Percentiles rank a stretch among this genome's conserved stretches.
Evolutionary conservation across 1,140 invertebrate species (phyloP).

Genomic region (Drosophila mauritiana): DNA sequence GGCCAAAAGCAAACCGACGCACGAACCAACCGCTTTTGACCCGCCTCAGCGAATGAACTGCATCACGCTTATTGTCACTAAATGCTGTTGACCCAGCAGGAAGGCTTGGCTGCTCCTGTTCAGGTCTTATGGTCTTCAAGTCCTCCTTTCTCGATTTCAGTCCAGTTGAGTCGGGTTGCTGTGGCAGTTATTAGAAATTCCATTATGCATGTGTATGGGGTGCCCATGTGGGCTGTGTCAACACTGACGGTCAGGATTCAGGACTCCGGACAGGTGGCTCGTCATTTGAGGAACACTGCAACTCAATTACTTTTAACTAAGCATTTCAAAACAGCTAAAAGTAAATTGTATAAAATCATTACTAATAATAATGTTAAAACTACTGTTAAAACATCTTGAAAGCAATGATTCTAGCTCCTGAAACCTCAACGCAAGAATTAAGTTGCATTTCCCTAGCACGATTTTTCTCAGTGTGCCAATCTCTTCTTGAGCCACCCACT

Average conservation of each 20-base stretch:
- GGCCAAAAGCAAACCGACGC: slow-evolving; percentile 16
- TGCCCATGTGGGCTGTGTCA: slow-evolving; percentile 60
- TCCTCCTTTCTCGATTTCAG: not conserved
- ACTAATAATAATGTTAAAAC: no score
- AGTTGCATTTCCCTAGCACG: not conserved
- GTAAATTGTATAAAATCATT: no score
- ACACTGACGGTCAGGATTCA: slow-evolving; percentile 45
- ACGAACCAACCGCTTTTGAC: slow-evolving; percentile 29
- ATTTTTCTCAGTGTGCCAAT: slow-evolving; percentile 5
- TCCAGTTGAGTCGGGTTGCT: slow-evolving; percentile 8
- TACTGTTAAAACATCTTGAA: no score
- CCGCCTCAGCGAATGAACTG: slow-evolving; percentile 54
- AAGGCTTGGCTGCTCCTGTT: slow-evolving; percentile 18
- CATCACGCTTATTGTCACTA: slow-evolving; percentile 55
- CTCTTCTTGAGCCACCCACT: slow-evolving; percentile 6
- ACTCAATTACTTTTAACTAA: not conserved
- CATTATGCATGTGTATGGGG: slow-evolving; percentile 71
- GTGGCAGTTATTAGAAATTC: slow-evolving; percentile 77
- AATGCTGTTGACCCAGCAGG: slow-evolving; percentile 64
- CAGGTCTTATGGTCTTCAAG: slow-evolving; percentile 3
- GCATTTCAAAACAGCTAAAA: not conserved
- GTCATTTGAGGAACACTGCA: slow-evolving; percentile 27
- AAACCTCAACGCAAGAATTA: not conserved
- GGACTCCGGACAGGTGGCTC: slow-evolving; percentile 26
- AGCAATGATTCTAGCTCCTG: no score